Conservation (phyloP, 2,113 vertebrate species). For the Oophaga pumilio region DNA sequence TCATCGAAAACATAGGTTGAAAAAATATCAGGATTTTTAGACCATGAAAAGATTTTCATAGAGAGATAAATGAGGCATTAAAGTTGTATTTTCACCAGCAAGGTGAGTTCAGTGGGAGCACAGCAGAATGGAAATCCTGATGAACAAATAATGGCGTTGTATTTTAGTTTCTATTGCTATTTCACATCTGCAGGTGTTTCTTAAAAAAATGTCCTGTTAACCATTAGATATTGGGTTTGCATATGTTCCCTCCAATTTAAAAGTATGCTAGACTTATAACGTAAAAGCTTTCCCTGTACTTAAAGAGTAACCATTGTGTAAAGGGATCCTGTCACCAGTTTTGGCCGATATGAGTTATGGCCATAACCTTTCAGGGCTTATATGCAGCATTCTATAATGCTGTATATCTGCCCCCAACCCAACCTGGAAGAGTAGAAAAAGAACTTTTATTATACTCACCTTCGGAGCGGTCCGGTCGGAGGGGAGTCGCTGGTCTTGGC, state of each 20-base stretch:
- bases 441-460: no score
- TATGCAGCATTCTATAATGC: no score
- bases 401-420: no score
- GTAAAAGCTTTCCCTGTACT: neutral
- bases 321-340: no score
- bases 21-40: slow-evolving; percentile 40
- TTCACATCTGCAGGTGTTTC: slow-evolving; percentile 5
- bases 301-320: no score
- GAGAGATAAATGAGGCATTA: slow-evolving; percentile 33
- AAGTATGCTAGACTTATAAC: neutral
- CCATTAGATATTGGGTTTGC: neutral
- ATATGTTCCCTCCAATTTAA: neutral
- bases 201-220: slow-evolving; percentile 2
- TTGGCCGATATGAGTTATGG: no score
- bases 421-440: no score
- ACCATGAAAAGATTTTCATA: slow-evolving; percentile 29
- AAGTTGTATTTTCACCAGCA: slow-evolving; percentile 15
- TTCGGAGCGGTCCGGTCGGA: no score
- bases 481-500: no score
- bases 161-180: slow-evolving; percentile 19
- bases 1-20: slow-evolving; percentile 48
- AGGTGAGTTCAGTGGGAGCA: slow-evolving; percentile 47
- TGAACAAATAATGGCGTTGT: neutral
- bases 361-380: no score
- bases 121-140: slow-evolving; percentile 30